These are phyloP conservation scores for Sus scrofa DNA, from an alignment of 2,113 vertebrate genomes.

Conservation along the genomic window T2T-Sscrofa CM000824.6:44717501-44718000, in stretches of 20 bases:
- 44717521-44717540: not conserved
- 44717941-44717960: not conserved
- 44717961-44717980: not conserved
- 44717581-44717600: not conserved
- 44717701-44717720: not conserved
- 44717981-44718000: not conserved
- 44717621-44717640: not conserved
- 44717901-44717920: not conserved
- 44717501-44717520: not conserved
- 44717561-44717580: not conserved
- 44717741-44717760: not conserved
- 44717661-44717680: not conserved
- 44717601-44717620: not conserved
- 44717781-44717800: not conserved
- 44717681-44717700: rapidly evolving
- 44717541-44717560: not conserved
- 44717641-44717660: not conserved
- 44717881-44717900: not conserved
- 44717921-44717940: not conserved
- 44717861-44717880: not conserved
- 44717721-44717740: not conserved
- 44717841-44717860: not conserved
- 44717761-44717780: not conserved
- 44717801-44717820: not conserved
- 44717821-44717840: not conserved